phyloP scores from a whole-genome alignment of 2,888 invertebrate species.

The Caenorhabditis sp. region DNA sequence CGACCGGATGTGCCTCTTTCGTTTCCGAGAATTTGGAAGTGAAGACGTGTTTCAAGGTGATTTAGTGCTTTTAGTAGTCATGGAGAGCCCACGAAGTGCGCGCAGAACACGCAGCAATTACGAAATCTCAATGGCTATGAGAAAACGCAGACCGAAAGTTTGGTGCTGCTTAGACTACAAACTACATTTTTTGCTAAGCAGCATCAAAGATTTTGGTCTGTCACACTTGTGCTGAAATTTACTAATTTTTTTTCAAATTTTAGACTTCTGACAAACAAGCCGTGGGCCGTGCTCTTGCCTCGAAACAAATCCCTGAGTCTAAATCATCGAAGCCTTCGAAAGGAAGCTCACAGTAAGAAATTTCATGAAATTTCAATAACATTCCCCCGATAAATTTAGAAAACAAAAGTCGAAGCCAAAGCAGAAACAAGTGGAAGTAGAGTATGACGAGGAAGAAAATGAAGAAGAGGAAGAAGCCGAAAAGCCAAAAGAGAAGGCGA shows the following conservation, averaged over 20 bases:
- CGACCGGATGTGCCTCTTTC: conserved; percentile 76
- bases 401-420: conserved; percentile 46
- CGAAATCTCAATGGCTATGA: no score
- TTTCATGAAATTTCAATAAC: background rate
- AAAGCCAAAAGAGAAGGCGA: conserved; percentile 37
- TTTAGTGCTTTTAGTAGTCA: conserved; percentile 3
- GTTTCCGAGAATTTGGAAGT: conserved; percentile 71
- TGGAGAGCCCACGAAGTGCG: no score
- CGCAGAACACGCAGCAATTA: no score
- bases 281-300: conserved; percentile 69
- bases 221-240: background rate
- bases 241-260: conserved; percentile 1
- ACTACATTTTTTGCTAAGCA: background rate
- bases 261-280: conserved; percentile 72
- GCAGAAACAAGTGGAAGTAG: conserved; percentile 52
- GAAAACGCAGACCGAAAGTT: background rate
- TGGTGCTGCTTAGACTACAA: conserved; percentile 1
- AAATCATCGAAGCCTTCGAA: conserved; percentile 28
- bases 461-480: conserved; percentile 60
- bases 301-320: conserved; percentile 62
- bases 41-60: conserved; percentile 70
- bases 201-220: no score
- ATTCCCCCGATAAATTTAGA: conserved; percentile 17
- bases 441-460: conserved; percentile 62
- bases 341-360: conserved; percentile 16